Conservation (phyloP, 1,140 invertebrate genomes). For the Armadillidium nasatum region DNA sequence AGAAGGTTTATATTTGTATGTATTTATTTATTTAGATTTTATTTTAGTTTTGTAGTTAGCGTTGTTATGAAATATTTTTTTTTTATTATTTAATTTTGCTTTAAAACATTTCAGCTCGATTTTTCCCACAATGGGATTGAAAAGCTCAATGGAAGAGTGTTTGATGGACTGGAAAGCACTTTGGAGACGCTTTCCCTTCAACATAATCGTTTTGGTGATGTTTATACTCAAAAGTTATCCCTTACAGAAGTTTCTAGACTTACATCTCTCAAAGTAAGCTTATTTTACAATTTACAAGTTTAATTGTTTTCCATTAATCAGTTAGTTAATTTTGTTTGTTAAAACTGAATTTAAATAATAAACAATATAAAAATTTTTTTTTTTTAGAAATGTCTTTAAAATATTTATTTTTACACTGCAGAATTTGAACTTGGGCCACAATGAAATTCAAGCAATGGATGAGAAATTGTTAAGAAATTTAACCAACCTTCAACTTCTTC, state of each 20-base stretch:
- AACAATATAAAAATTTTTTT: background rate
- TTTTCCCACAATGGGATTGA: conserved; percentile 74
- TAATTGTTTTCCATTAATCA: background rate
- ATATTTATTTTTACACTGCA: too few species aligned
- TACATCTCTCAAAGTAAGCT: conserved; percentile 42
- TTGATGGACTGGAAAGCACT: conserved; percentile 61
- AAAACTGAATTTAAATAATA: background rate
- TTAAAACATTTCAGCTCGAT: conserved; percentile 55
- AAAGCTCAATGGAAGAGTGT: conserved; percentile 68
- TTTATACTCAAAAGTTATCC: conserved; percentile 82
- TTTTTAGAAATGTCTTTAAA: background rate
- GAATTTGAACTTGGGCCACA: conserved; percentile 25
- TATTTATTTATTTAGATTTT: background rate
- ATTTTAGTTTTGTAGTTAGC: background rate
- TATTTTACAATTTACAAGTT: background rate
- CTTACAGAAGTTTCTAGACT: conserved; percentile 59
- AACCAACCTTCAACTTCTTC: conserved; percentile 65
- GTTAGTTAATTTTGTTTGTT: background rate
- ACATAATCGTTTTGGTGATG: conserved; percentile 79
- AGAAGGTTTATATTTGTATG: background rate
- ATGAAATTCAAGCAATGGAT: conserved; percentile 24
- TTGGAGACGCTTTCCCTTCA: conserved; percentile 67
- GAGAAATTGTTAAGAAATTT: conserved; percentile 51
- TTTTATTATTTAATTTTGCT: background rate
- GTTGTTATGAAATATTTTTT: background rate